phyloP scores from a whole-genome alignment of 2,888 invertebrate species.

The Amiota minor region DNA sequence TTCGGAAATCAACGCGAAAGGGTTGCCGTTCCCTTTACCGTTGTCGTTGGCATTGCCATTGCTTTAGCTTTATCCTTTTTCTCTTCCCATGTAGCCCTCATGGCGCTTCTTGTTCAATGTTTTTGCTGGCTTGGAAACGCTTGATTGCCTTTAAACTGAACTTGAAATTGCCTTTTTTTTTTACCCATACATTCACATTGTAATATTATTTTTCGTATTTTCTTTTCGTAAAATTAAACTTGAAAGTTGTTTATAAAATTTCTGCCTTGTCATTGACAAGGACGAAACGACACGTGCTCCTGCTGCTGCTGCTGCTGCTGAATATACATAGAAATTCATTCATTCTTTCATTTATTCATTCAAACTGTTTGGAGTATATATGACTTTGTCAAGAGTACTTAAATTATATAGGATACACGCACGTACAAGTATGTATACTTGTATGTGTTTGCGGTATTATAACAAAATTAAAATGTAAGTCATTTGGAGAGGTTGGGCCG shows the following conservation, averaged over 20 bases:
- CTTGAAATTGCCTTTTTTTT: conserved; percentile 26
- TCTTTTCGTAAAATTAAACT: conserved; percentile 65
- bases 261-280: conserved; percentile 66
- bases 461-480: conserved; percentile 54
- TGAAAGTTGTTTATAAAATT: conserved; percentile 64
- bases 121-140: not conserved
- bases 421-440: not conserved
- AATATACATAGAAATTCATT: too few species aligned
- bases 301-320: not conserved
- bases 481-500: conserved; percentile 7
- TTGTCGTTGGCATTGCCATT: too few species aligned
- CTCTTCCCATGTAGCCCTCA: conserved; percentile 23
- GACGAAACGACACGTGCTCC: conserved; percentile 56
- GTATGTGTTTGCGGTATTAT: conserved; percentile 34
- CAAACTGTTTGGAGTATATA: not conserved
- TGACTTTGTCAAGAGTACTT: too few species aligned
- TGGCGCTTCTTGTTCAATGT: not conserved
- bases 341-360: too few species aligned
- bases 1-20: conserved; percentile 46
- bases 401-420: not conserved
- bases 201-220: not conserved
- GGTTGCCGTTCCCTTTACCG: conserved; percentile 52
- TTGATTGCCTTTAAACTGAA: conserved; percentile 15
- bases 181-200: not conserved
- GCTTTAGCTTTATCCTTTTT: conserved; percentile 11